A percentile compares a stretch with the other conserved stretches of the same genome.
These are phyloP conservation scores for Cheilosia vulpina DNA, from an alignment of 2,888 invertebrate genomes.

Conservation along the genomic window DNA sequence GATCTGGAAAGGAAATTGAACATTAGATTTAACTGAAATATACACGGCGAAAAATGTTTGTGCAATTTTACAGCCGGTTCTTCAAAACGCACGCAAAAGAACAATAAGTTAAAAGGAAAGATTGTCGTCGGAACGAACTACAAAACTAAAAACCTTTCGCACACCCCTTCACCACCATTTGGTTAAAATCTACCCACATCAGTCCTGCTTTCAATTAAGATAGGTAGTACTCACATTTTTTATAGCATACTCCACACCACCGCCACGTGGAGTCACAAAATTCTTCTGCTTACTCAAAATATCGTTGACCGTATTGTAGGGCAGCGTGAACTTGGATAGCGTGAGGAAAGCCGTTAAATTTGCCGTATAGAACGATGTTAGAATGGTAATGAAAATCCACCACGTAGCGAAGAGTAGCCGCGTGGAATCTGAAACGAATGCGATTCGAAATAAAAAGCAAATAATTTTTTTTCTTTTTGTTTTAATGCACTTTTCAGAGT, in stretches of 20 bases:
- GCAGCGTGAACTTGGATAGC: conserved; percentile 92
- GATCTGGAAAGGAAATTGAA: conserved; percentile 70
- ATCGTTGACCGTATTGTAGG: conserved; percentile 89
- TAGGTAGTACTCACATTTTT: conserved; percentile 84
- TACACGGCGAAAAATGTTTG: too few relatives aligned
- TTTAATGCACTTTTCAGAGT: conserved; percentile 10
- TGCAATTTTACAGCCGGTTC: too few relatives aligned
- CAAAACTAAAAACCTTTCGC: too few relatives aligned
- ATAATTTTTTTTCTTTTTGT: background rate
- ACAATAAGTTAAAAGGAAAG: too few relatives aligned
- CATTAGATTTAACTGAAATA: background rate
- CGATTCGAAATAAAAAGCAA: conserved; percentile 53
- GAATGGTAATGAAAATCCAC: conserved; percentile 95
- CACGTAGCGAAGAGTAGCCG: conserved; percentile 93
- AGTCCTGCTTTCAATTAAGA: background rate
- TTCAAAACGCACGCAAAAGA: too few relatives aligned
- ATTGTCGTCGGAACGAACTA: too few relatives aligned
- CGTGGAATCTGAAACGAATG: conserved; percentile 88
- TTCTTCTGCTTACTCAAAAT: conserved; percentile 87
- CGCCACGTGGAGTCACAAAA: conserved; percentile 89
- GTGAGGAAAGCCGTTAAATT: conserved; percentile 95
- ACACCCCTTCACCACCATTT: too few relatives aligned
- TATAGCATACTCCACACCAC: conserved; percentile 88
- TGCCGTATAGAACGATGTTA: conserved; percentile 95
- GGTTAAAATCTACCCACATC: background rate